These are phyloP conservation scores for Eilema caniola DNA, from an alignment of 2,888 invertebrate species.

Conservation along the genomic window DNA sequence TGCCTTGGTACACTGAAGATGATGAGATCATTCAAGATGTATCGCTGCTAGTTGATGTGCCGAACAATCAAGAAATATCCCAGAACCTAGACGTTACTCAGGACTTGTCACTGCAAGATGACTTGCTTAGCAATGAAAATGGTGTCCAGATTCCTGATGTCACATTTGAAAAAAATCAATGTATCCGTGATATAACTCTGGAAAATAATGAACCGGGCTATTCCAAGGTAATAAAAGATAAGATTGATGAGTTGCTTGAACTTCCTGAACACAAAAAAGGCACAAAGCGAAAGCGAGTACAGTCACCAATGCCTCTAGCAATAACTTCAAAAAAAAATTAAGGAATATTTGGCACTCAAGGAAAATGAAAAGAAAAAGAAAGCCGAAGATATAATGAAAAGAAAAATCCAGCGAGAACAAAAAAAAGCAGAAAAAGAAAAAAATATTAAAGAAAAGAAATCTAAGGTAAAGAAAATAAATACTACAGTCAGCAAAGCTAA, in stretches of 20 bases:
- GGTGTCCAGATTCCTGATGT: too few relatives aligned
- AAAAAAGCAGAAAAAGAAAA: slow-evolving; percentile 7
- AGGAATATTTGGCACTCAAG: slow-evolving; percentile 18
- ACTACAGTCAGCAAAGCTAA: too few relatives aligned
- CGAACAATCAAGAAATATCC: too few relatives aligned
- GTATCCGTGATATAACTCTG: neutral
- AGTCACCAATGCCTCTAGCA: slow-evolving; percentile 16
- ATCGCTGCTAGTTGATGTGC: neutral
- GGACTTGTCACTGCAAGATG: too few relatives aligned
- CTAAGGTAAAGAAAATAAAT: neutral
- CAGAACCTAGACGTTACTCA: too few relatives aligned
- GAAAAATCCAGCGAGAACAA: slow-evolving; percentile 10
- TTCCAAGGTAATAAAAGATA: neutral
- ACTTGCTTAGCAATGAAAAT: too few relatives aligned
- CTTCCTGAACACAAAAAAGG: slow-evolving; percentile 20
- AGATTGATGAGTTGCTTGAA: neutral
- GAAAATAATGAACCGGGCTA: neutral
- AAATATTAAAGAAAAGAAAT: neutral
- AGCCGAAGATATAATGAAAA: neutral
- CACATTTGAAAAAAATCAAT: too few relatives aligned
- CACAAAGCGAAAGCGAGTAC: slow-evolving; percentile 13
- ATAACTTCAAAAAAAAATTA: slow-evolving; percentile 20
- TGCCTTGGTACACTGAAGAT: slow-evolving; percentile 12
- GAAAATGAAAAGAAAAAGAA: neutral
- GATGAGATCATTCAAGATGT: too few relatives aligned